Evolutionary conservation across 2,888 invertebrate species (phyloP), one percentile per base, ranked within the genome.

Genomic region (Nesidiocoris tenuis): DNA sequence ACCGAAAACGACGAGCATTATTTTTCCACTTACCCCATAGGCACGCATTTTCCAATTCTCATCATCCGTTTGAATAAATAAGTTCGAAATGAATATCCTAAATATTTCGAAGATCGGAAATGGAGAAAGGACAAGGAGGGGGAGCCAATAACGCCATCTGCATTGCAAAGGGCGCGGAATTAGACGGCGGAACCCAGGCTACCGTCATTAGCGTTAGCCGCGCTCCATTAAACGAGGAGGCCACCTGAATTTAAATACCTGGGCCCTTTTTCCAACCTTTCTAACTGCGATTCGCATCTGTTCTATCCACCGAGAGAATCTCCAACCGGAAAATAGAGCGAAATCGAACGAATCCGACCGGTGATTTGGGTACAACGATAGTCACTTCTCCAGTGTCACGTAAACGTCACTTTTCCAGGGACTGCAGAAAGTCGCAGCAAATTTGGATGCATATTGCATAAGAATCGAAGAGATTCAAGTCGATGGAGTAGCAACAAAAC

Each of bases 141-240:
- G 12, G 39, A 39, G 39, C 3, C 3, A 39, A 39, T 39, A 3
- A 12, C 39, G 39, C n/a, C 39, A 39, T 39, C 39, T 39, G 39
- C 39, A 39, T 39, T 39, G 39, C 39, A 39, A 39, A 39, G 39
- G 39, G 39, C 39, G 39, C 39, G 39, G 22, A 70, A 70, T 59
- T 59, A 70, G 59, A 57, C 57, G 59, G 59, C 70, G 39, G 39
- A 57, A 70, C n/a, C 70, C 21, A 55, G 22, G n/a, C 55, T n/a
- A 39, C 67, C 22, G 59, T 70, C 59, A 70, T 70, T 70, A 70
- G 70, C 70, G 70, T 70, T 70, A 70, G 70, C 57, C 19, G 24
- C 70, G 70, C 24, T 70, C 70, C 70, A 70, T 70, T 70, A 70
- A 18, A 70, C 23, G 70, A 9, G 19, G 25, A 70, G 70, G 24